These are phyloP conservation scores for Tichodroma muraria DNA, from an alignment of 2,113 vertebrate genomes.

Conservation along the genomic window DNA sequence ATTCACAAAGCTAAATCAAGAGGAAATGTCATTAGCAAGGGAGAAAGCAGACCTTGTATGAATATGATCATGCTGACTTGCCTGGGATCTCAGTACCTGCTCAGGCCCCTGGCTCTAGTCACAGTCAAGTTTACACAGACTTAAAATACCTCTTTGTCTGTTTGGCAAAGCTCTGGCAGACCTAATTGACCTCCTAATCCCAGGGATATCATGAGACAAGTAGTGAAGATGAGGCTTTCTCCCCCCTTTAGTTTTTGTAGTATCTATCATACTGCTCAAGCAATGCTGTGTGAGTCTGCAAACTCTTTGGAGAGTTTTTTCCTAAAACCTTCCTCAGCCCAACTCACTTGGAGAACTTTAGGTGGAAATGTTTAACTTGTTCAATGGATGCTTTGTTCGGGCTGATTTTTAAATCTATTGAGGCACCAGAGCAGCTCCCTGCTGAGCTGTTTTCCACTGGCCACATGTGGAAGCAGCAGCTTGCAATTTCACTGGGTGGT, in stretches of 20 bases:
- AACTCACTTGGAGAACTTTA: neutral
- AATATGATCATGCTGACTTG: neutral
- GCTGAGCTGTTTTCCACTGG: neutral
- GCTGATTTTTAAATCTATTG: neutral
- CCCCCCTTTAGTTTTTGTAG: neutral
- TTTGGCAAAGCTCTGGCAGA: neutral
- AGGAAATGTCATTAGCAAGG: neutral
- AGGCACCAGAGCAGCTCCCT: neutral
- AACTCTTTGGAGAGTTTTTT: neutral
- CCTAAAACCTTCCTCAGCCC: neutral
- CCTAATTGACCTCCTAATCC: neutral
- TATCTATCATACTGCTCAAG: neutral
- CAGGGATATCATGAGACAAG: neutral
- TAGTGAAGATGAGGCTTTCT: neutral
- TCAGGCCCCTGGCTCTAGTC: neutral
- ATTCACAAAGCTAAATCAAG: neutral
- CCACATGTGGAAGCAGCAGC: neutral
- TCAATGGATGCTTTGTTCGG: neutral
- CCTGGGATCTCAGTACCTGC: neutral
- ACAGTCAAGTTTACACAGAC: neutral
- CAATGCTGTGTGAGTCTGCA: neutral
- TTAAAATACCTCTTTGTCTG: neutral
- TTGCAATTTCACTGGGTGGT: neutral
- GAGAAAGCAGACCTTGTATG: neutral
- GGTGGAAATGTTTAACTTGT: neutral